Percentiles rank a stretch among this genome's conserved stretches.
These are phyloP conservation scores for Trachelus troglodyta DNA, from an alignment of 2,888 invertebrate species.

Conservation along the genomic window DNA sequence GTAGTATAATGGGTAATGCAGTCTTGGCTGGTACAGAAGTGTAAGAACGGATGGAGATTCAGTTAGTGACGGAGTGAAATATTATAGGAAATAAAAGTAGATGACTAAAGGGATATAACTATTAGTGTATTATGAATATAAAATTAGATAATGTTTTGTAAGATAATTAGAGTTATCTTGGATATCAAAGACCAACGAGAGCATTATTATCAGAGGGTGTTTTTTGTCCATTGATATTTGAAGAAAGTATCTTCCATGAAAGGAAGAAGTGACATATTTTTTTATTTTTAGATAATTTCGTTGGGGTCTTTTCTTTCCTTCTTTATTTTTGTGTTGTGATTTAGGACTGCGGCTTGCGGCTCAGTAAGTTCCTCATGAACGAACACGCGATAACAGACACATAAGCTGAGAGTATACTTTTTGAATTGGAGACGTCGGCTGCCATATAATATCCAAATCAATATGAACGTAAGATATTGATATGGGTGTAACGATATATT, in stretches of 20 bases:
- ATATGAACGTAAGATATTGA: constrained; percentile 63
- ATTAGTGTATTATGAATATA: neutral
- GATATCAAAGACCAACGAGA: neutral
- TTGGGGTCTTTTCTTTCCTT: neutral
- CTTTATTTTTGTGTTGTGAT: neutral
- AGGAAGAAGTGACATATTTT: neutral
- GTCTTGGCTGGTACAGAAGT: neutral
- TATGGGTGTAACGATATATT: constrained; percentile 59
- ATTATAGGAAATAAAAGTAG: neutral
- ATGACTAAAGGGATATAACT: neutral
- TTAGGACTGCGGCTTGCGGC: neutral
- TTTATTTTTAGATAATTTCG: neutral
- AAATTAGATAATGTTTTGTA: neutral
- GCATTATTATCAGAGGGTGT: neutral
- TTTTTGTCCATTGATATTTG: neutral
- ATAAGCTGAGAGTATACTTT: constrained; percentile 36
- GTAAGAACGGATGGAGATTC: neutral
- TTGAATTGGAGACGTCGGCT: constrained; percentile 58
- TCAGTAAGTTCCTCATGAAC: neutral
- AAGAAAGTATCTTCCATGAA: neutral
- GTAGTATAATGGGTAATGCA: neutral
- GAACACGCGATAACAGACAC: neutral
- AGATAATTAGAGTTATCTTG: neutral
- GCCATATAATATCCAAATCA: constrained; percentile 61
- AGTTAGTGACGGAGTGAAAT: neutral